phyloP scores from a whole-genome alignment of 2,113 vertebrate species.

The Carassius carassius region DNA sequence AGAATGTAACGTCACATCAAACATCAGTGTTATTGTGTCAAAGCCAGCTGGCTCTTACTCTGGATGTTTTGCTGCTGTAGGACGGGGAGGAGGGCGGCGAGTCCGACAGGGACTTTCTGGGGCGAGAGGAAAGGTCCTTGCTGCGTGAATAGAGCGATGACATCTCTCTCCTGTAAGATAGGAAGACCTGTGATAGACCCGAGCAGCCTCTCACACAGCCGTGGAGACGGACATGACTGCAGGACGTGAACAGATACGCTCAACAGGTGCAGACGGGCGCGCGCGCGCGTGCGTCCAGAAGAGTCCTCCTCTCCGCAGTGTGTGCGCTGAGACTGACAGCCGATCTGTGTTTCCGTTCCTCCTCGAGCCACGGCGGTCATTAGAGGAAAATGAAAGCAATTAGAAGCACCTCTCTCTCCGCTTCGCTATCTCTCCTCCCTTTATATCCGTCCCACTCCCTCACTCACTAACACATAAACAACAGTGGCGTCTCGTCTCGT shows the following conservation, averaged over 20 bases:
- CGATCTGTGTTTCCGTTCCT: slow-evolving; percentile 24
- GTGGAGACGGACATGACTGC: slow-evolving; percentile 56
- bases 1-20: background rate
- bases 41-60: slow-evolving; percentile 81
- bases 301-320: background rate
- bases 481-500: slow-evolving; percentile 8
- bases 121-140: slow-evolving; percentile 86
- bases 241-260: slow-evolving; percentile 53
- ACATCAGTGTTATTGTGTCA: background rate
- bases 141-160: slow-evolving; percentile 87
- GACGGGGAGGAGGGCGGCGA: slow-evolving; percentile 92
- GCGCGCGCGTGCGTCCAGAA: background rate
- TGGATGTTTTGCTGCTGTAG: slow-evolving; percentile 88
- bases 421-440: slow-evolving; percentile 41
- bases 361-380: slow-evolving; percentile 22
- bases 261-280: slow-evolving; percentile 59
- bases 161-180: slow-evolving; percentile 75
- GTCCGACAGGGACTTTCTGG: slow-evolving; percentile 89
- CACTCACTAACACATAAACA: slow-evolving; percentile 22
- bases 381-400: slow-evolving; percentile 61
- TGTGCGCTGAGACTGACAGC: slow-evolving; percentile 19
- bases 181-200: slow-evolving; percentile 8
- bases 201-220: slow-evolving; percentile 41
- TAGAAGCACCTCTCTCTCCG: slow-evolving; percentile 24
- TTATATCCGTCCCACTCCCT: slow-evolving; percentile 24